Base-by-base conservation (phyloP, 1,140 invertebrate genomes). In the Drosophila triauraria region DNA sequence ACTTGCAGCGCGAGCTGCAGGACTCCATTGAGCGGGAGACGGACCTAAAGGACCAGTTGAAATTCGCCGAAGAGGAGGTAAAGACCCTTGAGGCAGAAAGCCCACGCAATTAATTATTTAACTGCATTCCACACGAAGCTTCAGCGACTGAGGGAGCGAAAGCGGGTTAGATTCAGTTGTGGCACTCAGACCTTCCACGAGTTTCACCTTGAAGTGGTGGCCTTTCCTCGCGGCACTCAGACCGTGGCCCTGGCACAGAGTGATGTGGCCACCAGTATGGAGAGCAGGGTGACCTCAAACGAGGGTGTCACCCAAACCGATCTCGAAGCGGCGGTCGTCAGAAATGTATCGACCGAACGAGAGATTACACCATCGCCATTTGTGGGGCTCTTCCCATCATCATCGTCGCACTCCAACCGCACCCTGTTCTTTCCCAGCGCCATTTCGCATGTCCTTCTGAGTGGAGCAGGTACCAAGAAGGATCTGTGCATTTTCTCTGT, bases 21-120 rank as follows among this genome's bases (percentile, higher is more conserved):
- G 98, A 98, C 93, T 96, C 97, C 9, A 93, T 98, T 51, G 98
- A 99, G 93, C 93, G 98, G 32, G 98, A 99, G 93, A 97, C 97
- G 6, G 98, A 99, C 94, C 93, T 99, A 0, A 95, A 97, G 72
- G 97, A 99, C 93, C 97, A 99, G 92, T 92, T 99, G 9, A 95
- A 96, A 69, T 98, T 97, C 93, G 95, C 97, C 30, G 97, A 98
- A 93, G 97, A 98, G 93, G 97, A 99, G 95, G 95, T 95, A 92
- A 92, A 75, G 17, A 25, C 13, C 8, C 15, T 1, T 12, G n/a
- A 10, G 7, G 2, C 40, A 13, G 13, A 17, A 25, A 9, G 23
- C 8, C 15, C 8, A 30, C 23, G 4, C 25, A 30, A 59, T 62
- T 83, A 75, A 81, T 75, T 17, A 62, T 57, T 64, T 77, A 27